phyloP scores from a whole-genome alignment of 2,888 invertebrate species.

The Latrodectus elegans region DNA sequence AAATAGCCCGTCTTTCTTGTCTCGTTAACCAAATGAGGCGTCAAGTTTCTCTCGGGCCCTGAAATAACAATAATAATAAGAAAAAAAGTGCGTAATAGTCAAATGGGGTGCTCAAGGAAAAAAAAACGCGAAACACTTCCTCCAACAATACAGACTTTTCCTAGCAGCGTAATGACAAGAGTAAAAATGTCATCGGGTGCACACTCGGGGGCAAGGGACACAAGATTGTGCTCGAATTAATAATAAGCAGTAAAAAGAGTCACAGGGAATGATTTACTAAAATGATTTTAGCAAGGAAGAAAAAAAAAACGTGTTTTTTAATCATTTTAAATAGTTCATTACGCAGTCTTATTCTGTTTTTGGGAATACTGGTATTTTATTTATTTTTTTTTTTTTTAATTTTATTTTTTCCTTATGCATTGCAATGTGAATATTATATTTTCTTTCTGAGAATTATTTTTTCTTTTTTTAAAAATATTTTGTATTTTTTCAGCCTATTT shows the following conservation, averaged over 20 bases:
- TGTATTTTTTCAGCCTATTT: too few relatives aligned
- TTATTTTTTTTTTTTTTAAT: neutral
- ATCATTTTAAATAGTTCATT: slow-evolving; percentile 22
- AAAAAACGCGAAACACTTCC: neutral
- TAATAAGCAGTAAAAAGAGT: slow-evolving; percentile 12
- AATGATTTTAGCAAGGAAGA: neutral
- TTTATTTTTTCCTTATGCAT: too few relatives aligned
- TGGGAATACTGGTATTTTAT: neutral
- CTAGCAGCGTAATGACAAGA: slow-evolving; percentile 30
- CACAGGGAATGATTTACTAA: slow-evolving; percentile 26
- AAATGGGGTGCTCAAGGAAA: neutral
- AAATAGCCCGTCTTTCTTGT: slow-evolving; percentile 18
- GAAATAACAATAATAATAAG: neutral
- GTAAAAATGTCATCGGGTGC: slow-evolving; percentile 26
- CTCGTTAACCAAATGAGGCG: slow-evolving; percentile 43
- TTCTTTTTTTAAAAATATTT: too few relatives aligned
- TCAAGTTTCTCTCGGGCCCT: slow-evolving; percentile 32
- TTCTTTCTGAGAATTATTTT: too few relatives aligned
- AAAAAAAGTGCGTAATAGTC: neutral
- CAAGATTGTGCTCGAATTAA: slow-evolving; percentile 19
- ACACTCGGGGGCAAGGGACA: neutral
- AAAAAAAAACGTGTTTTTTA: slow-evolving; percentile 7
- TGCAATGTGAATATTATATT: too few relatives aligned
- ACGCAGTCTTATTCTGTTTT: neutral
- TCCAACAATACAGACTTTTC: neutral